Conservation (phyloP, 2,888 invertebrate genomes). For the Gerris lacustris region DNA sequence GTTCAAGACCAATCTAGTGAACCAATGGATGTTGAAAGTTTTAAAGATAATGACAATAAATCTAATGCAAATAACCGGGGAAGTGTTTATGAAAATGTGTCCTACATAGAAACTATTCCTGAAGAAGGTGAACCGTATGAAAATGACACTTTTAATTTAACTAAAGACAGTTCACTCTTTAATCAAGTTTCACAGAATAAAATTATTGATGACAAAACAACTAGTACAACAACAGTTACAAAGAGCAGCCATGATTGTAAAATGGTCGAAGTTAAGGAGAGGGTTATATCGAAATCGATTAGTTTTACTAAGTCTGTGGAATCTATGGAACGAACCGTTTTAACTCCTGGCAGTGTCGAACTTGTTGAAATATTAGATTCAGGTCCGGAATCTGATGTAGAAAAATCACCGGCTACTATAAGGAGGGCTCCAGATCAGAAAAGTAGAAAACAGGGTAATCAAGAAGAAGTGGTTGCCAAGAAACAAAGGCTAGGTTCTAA, state of each 20-base stretch:
- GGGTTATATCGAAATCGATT: constrained; percentile 51
- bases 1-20: constrained; percentile 24
- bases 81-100: constrained; percentile 29
- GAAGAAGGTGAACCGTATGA: constrained; percentile 29
- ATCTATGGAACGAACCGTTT: constrained; percentile 35
- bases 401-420: constrained; percentile 29
- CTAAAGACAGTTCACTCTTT: constrained; percentile 55
- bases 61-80: constrained; percentile 23
- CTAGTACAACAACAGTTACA: constrained; percentile 13
- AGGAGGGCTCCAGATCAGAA: constrained; percentile 25
- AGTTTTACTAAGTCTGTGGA: constrained; percentile 42
- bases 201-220: constrained; percentile 25
- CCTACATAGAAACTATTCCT: constrained; percentile 27
- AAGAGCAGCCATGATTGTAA: constrained; percentile 36
- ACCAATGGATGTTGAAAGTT: constrained; percentile 23
- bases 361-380: constrained; percentile 38
- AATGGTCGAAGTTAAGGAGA: constrained; percentile 55
- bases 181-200: constrained; percentile 51
- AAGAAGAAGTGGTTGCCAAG: constrained; percentile 30
- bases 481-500: constrained; percentile 29
- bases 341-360: constrained; percentile 38
- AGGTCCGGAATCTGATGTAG: constrained; percentile 32
- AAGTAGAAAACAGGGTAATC: constrained; percentile 27
- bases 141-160: constrained; percentile 46
- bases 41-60: constrained; percentile 9